Evolutionary conservation across 1,140 invertebrate species (phyloP).

Genomic region (Lordiphosa mommai): DNA sequence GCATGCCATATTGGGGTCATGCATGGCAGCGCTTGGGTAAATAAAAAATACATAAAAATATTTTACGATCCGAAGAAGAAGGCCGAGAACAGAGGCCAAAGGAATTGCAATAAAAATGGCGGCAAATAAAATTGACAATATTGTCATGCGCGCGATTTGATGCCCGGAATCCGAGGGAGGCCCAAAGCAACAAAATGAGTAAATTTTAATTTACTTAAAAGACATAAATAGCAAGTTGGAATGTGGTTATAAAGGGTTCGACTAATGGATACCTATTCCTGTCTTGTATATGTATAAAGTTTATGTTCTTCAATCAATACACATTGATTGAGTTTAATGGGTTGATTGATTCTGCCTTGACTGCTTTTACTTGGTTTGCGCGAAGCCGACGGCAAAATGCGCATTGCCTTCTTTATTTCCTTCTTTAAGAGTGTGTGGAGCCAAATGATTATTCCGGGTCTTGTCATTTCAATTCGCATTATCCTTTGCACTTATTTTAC

Average conservation of each 20-base stretch:
- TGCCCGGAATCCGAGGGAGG: conserved; percentile 2
- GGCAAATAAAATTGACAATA: conserved; percentile 76
- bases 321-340: neutral
- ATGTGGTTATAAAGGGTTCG: neutral
- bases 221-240: conserved; percentile 57
- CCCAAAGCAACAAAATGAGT: conserved; percentile 52
- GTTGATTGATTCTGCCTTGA: too few relatives aligned
- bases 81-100: conserved; percentile 11
- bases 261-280: neutral
- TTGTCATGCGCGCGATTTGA: conserved; percentile 64
- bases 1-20: conserved; percentile 63
- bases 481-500: conserved; percentile 79
- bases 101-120: conserved; percentile 70
- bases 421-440: conserved; percentile 49
- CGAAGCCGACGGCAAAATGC: conserved; percentile 35
- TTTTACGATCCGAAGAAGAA: conserved; percentile 57
- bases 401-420: neutral
- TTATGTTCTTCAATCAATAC: neutral
- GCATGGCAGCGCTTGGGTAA: conserved; percentile 58
- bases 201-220: conserved; percentile 76
- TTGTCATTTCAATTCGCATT: conserved; percentile 79
- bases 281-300: too few relatives aligned
- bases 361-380: too few relatives aligned
- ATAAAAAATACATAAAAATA: conserved; percentile 78
- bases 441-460: conserved; percentile 78